Evolutionary conservation across 2,113 vertebrate genomes (phyloP).

Genomic region (Alethe diademata): DNA sequence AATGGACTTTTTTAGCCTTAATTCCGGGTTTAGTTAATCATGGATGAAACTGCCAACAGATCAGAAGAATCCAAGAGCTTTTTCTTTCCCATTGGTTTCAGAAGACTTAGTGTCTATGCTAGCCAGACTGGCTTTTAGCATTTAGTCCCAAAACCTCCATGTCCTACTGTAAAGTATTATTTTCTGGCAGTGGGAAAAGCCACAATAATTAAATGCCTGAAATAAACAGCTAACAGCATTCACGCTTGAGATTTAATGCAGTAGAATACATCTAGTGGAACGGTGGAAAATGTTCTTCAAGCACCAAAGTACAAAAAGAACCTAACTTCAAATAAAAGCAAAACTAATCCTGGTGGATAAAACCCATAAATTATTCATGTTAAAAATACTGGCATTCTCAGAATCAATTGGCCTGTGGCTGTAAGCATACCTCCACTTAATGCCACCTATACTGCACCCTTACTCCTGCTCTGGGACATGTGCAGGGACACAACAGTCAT

Average conservation of each 20-base stretch:
- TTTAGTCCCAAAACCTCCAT: not conserved
- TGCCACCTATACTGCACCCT: not conserved
- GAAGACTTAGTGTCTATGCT: not conserved
- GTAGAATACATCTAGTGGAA: not conserved
- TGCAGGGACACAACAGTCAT: not conserved
- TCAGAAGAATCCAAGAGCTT: not conserved
- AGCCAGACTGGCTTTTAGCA: not conserved
- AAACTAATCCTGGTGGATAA: not conserved
- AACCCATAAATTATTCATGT: not conserved
- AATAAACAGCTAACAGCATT: not conserved
- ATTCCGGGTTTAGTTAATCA: slow-evolving; percentile 3
- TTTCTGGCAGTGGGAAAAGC: not conserved
- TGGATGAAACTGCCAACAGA: not conserved
- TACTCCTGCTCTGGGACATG: not conserved
- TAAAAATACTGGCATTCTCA: not conserved
- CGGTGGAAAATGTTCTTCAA: not conserved
- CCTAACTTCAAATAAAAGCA: not conserved
- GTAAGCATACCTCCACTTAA: not conserved
- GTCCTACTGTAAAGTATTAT: not conserved
- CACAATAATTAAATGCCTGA: not conserved
- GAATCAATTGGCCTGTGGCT: not conserved
- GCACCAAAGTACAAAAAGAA: not conserved
- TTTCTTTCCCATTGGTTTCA: not conserved
- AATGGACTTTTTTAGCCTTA: not conserved
- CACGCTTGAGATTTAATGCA: not conserved